These are phyloP conservation scores for Gastrophryne carolinensis DNA, from an alignment of 2,797 vertebrate genomes.

Conservation along the genomic window DNA sequence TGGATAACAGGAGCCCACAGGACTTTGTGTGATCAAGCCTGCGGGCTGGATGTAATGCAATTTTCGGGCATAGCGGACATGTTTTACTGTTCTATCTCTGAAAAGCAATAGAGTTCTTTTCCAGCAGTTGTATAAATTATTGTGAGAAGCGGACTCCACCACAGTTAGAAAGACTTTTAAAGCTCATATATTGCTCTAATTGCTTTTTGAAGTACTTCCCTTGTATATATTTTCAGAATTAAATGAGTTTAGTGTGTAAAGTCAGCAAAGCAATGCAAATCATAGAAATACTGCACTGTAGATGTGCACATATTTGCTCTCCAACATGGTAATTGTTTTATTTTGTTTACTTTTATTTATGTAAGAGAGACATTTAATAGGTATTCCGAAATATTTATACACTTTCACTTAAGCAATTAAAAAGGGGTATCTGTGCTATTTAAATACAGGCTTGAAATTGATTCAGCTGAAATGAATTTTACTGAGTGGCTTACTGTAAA, in stretches of 20 bases:
- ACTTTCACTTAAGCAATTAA: constrained; percentile 59
- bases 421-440: constrained; percentile 58
- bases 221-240: neutral
- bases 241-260: neutral
- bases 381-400: constrained; percentile 60
- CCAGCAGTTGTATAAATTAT: neutral
- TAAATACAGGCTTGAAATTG: constrained; percentile 55
- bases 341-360: constrained; percentile 61
- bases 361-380: constrained; percentile 62
- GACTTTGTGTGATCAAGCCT: no score
- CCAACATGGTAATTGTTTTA: constrained; percentile 58
- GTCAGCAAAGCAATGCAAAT: constrained; percentile 16
- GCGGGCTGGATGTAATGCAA: no score
- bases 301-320: constrained; percentile 40
- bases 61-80: no score
- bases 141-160: neutral
- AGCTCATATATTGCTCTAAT: neutral
- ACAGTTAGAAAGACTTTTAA: neutral
- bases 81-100: no score
- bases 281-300: neutral
- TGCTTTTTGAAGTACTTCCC: neutral
- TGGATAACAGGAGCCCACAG: no score
- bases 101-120: no score
- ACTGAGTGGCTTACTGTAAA: constrained; percentile 52
- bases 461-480: constrained; percentile 64